These are phyloP conservation scores for Myopa tessellatipennis DNA, from an alignment of 2,888 invertebrate species.

Conservation along the genomic window DNA sequence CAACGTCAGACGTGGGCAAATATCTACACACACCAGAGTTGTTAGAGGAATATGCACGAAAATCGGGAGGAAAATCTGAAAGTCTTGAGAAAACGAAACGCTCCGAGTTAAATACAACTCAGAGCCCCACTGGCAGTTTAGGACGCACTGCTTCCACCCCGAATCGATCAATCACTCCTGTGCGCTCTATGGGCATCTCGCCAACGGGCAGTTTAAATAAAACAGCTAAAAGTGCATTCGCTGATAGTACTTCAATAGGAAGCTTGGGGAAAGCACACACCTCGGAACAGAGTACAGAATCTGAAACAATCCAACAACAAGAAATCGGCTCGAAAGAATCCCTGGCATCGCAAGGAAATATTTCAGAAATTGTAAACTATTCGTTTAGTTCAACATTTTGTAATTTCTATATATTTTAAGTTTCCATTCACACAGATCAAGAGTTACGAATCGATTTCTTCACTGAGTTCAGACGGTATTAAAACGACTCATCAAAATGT, in stretches of 20 bases:
- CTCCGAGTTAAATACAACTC: constrained; percentile 55
- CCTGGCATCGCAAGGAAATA: constrained; percentile 65
- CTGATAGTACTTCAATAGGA: constrained; percentile 62
- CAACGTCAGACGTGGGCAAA: constrained; percentile 65
- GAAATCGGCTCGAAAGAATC: constrained; percentile 68
- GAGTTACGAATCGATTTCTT: constrained; percentile 76
- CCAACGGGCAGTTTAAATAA: constrained; percentile 66
- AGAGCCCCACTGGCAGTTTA: constrained; percentile 65
- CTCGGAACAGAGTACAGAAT: constrained; percentile 58
- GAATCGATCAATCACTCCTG: constrained; percentile 51
- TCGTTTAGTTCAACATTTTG: neutral
- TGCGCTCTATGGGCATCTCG: constrained; percentile 58
- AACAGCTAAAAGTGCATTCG: constrained; percentile 56
- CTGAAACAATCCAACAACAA: constrained; percentile 54
- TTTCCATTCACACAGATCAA: constrained; percentile 69
- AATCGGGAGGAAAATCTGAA: constrained; percentile 64
- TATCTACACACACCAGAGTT: constrained; percentile 63
- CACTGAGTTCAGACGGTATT: constrained; percentile 73
- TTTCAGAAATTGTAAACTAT: constrained; percentile 64
- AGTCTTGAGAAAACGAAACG: constrained; percentile 65
- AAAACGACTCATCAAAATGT: constrained; percentile 69
- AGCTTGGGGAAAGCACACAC: constrained; percentile 63
- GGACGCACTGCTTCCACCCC: constrained; percentile 61
- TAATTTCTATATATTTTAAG: constrained; percentile 11
- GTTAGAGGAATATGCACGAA: constrained; percentile 66